These are phyloP conservation scores for Anthrax anthrax DNA, from an alignment of 2,888 invertebrate genomes.

Conservation along the genomic window DNA sequence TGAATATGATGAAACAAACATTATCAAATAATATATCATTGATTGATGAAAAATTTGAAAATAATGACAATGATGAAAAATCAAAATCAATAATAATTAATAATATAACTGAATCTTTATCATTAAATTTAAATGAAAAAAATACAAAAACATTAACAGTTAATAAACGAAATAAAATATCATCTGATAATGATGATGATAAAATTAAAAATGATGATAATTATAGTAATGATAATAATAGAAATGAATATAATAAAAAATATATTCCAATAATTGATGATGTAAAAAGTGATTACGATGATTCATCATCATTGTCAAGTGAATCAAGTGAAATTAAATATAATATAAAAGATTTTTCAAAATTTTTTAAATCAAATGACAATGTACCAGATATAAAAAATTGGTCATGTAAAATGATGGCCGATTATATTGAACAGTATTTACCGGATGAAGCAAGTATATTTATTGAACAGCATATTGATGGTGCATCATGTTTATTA, in stretches of 20 bases:
- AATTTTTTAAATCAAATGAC: neutral
- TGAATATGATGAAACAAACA: slow-evolving; percentile 4
- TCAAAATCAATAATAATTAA: neutral
- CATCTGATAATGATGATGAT: no score
- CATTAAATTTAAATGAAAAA: no score
- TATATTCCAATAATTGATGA: no score
- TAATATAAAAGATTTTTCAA: no score
- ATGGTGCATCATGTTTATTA: slow-evolving; percentile 73
- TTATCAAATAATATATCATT: neutral
- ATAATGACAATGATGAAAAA: neutral
- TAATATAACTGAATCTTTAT: no score
- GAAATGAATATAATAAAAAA: neutral
- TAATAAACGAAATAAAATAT: no score
- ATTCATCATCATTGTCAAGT: neutral
- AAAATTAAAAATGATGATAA: no score
- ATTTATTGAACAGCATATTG: slow-evolving; percentile 80
- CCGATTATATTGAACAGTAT: slow-evolving; percentile 58
- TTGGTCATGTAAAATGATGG: slow-evolving; percentile 76
- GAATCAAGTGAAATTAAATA: no score
- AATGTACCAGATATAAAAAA: slow-evolving; percentile 57
- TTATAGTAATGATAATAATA: no score
- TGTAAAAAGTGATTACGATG: neutral
- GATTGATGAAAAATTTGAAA: neutral
- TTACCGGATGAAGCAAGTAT: slow-evolving; percentile 69
- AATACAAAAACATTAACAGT: no score